Percentiles rank a stretch among this genome's conserved stretches.
phyloP scores from a whole-genome alignment of 1,140 invertebrate species.

The Eufriesea mexicana region DNA sequence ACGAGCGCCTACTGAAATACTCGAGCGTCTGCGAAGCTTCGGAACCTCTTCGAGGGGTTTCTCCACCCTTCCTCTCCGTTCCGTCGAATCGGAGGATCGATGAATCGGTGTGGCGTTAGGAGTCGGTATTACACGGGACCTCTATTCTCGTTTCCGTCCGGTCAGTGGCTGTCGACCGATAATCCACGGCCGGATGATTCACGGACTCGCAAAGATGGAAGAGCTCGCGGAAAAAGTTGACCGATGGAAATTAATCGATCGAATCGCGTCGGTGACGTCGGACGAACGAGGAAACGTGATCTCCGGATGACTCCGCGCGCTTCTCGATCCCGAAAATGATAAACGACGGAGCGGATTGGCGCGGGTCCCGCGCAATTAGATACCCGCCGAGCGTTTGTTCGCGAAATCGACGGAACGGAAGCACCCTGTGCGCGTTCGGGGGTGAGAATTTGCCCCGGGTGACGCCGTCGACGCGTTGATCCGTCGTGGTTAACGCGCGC shows the following conservation, averaged over 20 bases:
- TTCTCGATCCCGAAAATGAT: neutral
- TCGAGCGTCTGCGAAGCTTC: conserved; percentile 31
- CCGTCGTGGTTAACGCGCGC: conserved; percentile 23
- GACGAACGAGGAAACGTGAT: neutral
- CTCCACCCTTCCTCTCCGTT: neutral
- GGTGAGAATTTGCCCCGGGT: conserved; percentile 13
- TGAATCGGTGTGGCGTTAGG: neutral
- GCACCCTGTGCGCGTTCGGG: conserved; percentile 11
- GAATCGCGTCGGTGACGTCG: neutral
- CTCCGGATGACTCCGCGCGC: too few relatives aligned
- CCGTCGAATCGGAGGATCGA: conserved; percentile 23
- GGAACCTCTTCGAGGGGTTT: conserved; percentile 26
- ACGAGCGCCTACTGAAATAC: neutral
- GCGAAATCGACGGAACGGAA: conserved; percentile 22
- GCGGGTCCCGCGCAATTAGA: conserved; percentile 6
- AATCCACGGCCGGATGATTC: neutral
- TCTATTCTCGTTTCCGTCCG: conserved; percentile 6
- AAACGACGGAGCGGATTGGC: neutral
- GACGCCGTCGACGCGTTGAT: conserved; percentile 7
- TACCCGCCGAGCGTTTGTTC: neutral
- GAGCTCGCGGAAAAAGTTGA: neutral
- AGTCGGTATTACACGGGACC: conserved; percentile 13
- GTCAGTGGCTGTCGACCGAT: neutral
- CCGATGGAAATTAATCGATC: neutral
- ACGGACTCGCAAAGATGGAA: neutral